Conservation (phyloP, 1,140 invertebrate species). For the Papilio polytes region DNA sequence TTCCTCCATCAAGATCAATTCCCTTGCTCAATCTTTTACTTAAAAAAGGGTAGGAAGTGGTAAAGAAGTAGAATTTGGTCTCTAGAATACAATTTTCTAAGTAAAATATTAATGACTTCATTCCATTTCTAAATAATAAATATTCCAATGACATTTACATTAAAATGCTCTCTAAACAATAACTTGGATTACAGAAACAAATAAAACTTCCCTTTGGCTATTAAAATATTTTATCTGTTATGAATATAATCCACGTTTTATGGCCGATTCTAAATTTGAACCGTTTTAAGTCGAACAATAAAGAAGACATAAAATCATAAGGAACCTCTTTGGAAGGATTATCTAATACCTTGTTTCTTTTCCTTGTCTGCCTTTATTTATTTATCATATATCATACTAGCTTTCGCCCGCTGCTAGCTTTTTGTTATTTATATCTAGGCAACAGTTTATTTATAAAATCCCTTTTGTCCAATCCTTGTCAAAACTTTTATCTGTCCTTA, state of each 20-base stretch:
- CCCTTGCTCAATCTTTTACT: too few relatives aligned
- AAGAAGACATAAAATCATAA: conserved; percentile 72
- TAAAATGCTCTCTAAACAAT: conserved; percentile 76
- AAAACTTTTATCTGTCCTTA: too few relatives aligned
- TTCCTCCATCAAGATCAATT: too few relatives aligned
- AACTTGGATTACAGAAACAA: conserved; percentile 77
- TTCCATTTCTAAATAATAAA: background rate
- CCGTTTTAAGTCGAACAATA: conserved; percentile 73
- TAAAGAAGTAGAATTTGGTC: too few relatives aligned
- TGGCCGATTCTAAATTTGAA: conserved; percentile 76
- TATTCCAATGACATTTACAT: conserved; percentile 44
- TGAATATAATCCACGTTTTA: conserved; percentile 81
- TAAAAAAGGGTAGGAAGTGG: too few relatives aligned
- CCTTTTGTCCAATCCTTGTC: background rate
- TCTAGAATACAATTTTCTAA: background rate
- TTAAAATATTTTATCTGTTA: conserved; percentile 83
- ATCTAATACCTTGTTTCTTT: conserved; percentile 51
- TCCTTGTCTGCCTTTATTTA: conserved; percentile 41
- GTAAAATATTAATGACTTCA: background rate
- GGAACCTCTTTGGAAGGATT: conserved; percentile 70
- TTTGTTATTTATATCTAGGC: too few relatives aligned
- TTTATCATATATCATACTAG: too few relatives aligned
- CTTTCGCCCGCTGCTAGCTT: too few relatives aligned
- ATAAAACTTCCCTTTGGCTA: conserved; percentile 72
- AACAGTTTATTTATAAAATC: background rate